A percentile compares a stretch with the other conserved stretches of the same genome.
These are phyloP conservation scores for Hypomecis atomaria DNA, from an alignment of 2,888 invertebrate genomes.

Conservation along the genomic window DNA sequence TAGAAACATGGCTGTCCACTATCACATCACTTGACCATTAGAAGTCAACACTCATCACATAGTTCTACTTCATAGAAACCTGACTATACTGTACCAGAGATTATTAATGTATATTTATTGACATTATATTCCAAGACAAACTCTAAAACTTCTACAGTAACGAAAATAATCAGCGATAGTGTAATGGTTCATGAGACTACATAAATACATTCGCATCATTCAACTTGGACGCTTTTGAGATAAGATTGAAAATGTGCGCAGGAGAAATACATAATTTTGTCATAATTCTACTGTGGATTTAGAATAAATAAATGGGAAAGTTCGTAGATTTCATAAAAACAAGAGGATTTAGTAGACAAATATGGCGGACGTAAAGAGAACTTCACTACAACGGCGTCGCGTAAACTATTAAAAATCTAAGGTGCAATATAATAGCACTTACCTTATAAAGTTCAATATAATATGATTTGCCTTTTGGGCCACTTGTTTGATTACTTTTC, in stretches of 20 bases:
- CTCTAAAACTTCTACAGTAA: background rate
- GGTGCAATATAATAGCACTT: conserved; percentile 63
- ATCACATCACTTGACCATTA: conserved; percentile 33
- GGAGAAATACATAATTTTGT: background rate
- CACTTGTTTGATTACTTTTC: conserved; percentile 79
- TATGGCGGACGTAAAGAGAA: conserved; percentile 80
- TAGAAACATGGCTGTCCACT: conserved; percentile 60
- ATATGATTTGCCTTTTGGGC: conserved; percentile 78
- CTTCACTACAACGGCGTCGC: conserved; percentile 78
- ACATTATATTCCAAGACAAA: background rate
- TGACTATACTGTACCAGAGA: background rate
- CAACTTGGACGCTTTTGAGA: background rate
- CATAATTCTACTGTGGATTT: conserved; percentile 14
- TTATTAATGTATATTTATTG: background rate
- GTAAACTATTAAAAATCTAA: conserved; percentile 50
- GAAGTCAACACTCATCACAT: background rate
- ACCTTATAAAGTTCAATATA: conserved; percentile 82
- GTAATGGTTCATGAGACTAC: conserved; percentile 20
- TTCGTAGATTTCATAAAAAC: conserved; percentile 71
- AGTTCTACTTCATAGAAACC: background rate
- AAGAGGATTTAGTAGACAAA: conserved; percentile 77
- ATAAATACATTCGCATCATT: conserved; percentile 46
- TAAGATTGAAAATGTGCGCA: background rate
- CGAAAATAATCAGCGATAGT: conserved; percentile 9
- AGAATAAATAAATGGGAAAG: conserved; percentile 42